Evolutionary conservation across 2,113 vertebrate species (phyloP).

Genomic region (Coptodon bakossiorum): DNA sequence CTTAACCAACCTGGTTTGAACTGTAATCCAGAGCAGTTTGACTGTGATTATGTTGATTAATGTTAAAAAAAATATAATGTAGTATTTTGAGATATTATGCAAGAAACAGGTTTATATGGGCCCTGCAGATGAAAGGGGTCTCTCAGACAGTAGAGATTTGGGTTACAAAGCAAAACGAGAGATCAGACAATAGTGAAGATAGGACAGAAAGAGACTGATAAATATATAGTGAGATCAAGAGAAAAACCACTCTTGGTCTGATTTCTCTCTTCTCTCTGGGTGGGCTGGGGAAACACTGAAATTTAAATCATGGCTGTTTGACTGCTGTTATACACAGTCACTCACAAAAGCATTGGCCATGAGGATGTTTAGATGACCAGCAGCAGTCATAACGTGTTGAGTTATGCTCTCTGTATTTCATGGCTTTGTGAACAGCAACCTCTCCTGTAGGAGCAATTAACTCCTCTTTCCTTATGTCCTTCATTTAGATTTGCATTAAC

Average conservation of each 20-base stretch:
- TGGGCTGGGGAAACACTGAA: slow-evolving; percentile 41
- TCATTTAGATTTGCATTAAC: background rate
- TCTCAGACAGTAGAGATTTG: background rate
- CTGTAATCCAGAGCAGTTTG: background rate
- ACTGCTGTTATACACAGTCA: slow-evolving; percentile 49
- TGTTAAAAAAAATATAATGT: background rate
- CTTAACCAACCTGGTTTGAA: background rate
- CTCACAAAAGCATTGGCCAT: slow-evolving; percentile 22
- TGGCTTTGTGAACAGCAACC: slow-evolving; percentile 29
- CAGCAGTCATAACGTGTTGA: slow-evolving; percentile 39
- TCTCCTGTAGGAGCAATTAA: background rate
- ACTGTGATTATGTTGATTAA: background rate
- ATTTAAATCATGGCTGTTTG: slow-evolving; percentile 56
- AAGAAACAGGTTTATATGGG: background rate
- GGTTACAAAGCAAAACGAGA: background rate
- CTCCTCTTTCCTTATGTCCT: background rate
- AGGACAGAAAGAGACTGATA: background rate
- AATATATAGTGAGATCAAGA: slow-evolving; percentile 6
- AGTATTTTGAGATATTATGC: background rate
- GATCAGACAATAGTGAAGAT: background rate
- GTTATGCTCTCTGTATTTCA: slow-evolving; percentile 30
- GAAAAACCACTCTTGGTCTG: background rate
- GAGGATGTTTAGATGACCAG: slow-evolving; percentile 61
- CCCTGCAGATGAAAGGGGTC: background rate
- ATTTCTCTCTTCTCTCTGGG: slow-evolving; percentile 49